Conservation (phyloP, 2,888 invertebrate genomes). For the Nomada hirtipes region DNA sequence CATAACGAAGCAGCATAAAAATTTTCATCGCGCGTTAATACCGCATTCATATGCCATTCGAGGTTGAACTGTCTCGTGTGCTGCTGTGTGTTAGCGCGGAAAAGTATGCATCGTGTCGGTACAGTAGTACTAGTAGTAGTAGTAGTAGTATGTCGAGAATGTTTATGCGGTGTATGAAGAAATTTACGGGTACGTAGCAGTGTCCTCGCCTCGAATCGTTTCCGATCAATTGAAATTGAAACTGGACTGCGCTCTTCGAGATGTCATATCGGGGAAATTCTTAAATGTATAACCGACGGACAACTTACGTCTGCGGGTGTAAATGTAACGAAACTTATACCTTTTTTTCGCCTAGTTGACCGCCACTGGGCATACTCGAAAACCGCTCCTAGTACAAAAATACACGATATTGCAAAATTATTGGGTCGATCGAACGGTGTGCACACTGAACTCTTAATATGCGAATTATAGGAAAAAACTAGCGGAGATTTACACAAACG, state of each 20-base stretch:
- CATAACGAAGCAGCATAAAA: background rate
- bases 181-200: conserved; percentile 17
- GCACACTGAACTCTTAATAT: conserved; percentile 49
- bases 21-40: conserved; percentile 39
- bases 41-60: conserved; percentile 66
- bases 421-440: conserved; percentile 32
- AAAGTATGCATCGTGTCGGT: conserved; percentile 25
- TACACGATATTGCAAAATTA: conserved; percentile 66
- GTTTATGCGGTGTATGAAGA: conserved; percentile 47
- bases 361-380: conserved; percentile 60
- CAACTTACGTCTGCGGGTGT: conserved; percentile 58
- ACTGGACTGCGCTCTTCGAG: too few species aligned
- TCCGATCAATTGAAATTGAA: too few species aligned
- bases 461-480: conserved; percentile 37
- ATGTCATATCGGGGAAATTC: background rate
- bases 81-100: conserved; percentile 21
- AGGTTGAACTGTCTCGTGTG: conserved; percentile 44
- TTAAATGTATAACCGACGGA: background rate
- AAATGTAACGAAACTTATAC: conserved; percentile 63
- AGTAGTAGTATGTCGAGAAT: conserved; percentile 30
- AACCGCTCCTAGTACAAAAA: conserved; percentile 71
- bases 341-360: conserved; percentile 68
- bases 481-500: conserved; percentile 47
- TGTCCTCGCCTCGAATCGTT: too few species aligned
- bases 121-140: background rate